Evolutionary conservation across 2,797 vertebrate genomes (phyloP).

Genomic region (Podarcis siculus): DNA sequence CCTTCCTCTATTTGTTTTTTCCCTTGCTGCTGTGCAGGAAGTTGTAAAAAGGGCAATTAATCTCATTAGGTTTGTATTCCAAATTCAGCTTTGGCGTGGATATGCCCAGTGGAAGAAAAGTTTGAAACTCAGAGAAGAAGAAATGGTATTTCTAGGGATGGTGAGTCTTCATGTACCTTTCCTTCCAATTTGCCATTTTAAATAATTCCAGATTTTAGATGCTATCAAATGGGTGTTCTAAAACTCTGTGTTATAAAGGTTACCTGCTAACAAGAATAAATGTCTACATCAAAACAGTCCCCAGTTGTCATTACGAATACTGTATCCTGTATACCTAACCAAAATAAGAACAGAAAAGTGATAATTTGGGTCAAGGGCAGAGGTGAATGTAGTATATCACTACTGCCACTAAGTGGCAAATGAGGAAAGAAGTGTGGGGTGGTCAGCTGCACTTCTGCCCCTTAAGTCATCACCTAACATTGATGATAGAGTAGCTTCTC

Average conservation of each 20-base stretch:
- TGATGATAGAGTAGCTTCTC: not conserved
- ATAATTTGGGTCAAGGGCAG: not conserved
- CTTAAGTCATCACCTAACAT: not conserved
- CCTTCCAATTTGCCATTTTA: not conserved
- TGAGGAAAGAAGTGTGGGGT: not conserved
- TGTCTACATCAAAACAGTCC: not conserved
- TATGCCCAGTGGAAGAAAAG: constrained; percentile 78
- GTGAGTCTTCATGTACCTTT: constrained; percentile 71
- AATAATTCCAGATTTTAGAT: constrained; percentile 11
- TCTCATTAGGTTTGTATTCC: constrained; percentile 60
- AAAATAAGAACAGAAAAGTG: not conserved
- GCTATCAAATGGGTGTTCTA: constrained; percentile 27
- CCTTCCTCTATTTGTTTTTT: constrained; percentile 69
- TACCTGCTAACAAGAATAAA: not conserved
- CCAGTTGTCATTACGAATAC: constrained; percentile 23
- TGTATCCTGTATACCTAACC: not conserved
- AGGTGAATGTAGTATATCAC: not conserved
- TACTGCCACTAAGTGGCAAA: not conserved
- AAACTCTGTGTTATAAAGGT: constrained; percentile 25
- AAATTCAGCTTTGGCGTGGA: constrained; percentile 83
- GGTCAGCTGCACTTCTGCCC: not conserved
- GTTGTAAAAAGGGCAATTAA: constrained; percentile 63
- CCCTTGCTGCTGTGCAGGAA: constrained; percentile 59
- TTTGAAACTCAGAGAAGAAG: constrained; percentile 77
- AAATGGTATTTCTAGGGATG: constrained; percentile 89